These are phyloP conservation scores for Bergia sp. DNA, from an alignment of 92 coral and sea anemone species.

Conservation along the genomic window DNA sequence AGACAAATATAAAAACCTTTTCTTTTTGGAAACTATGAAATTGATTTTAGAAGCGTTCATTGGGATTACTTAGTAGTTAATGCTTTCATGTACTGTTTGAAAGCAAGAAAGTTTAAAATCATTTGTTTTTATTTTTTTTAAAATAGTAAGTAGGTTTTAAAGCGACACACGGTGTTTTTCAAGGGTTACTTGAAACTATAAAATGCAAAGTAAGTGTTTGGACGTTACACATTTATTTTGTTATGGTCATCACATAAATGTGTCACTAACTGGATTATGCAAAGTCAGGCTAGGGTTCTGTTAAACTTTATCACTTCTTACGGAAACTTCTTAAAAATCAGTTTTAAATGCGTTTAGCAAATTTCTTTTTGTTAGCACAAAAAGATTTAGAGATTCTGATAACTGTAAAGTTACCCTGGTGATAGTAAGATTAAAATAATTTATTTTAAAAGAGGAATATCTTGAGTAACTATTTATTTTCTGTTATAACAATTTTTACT, in stretches of 20 bases:
- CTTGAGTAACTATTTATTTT: neutral
- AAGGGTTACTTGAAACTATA: neutral
- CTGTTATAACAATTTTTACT: no score
- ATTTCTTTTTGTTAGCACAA: no score
- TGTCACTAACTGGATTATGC: neutral
- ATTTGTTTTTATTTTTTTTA: no score
- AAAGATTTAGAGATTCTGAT: neutral
- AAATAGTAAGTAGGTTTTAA: neutral
- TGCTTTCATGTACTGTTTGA: neutral
- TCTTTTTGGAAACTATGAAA: neutral
- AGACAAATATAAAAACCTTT: no score
- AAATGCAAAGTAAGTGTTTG: no score
- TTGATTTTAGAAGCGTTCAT: no score
- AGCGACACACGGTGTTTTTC: neutral
- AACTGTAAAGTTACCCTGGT: neutral
- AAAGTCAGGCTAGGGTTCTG: neutral
- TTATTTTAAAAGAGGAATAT: no score
- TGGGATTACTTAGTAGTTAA: no score
- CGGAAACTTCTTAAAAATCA: no score
- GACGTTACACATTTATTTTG: neutral
- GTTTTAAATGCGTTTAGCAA: no score
- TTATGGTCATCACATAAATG: neutral
- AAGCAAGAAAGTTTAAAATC: neutral
- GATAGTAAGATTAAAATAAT: no score
- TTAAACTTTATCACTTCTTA: neutral